Conservation (phyloP, 2,888 invertebrate species). For the Orchesella flavescens region DNA sequence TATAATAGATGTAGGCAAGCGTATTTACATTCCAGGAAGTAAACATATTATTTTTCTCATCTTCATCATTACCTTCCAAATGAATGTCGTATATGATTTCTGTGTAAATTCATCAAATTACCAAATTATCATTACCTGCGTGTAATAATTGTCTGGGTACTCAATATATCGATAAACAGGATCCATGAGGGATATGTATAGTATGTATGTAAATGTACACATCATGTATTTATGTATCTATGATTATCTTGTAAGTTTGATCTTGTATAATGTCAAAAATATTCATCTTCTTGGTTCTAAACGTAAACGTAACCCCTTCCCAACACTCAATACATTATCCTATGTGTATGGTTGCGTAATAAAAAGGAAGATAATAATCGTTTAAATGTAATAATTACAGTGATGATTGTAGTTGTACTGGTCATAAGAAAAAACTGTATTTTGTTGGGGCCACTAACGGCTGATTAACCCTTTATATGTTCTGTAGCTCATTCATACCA, state of each 20-base stretch:
- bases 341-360: background rate
- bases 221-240: too few relatives aligned
- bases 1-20: background rate
- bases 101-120: too few relatives aligned
- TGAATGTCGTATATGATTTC: conserved; percentile 6
- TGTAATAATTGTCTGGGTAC: too few relatives aligned
- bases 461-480: background rate
- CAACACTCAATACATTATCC: too few relatives aligned
- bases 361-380: background rate
- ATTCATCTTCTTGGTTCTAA: too few relatives aligned
- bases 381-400: background rate
- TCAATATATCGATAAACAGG: too few relatives aligned
- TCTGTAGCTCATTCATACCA: background rate
- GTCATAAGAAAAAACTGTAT: background rate
- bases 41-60: background rate
- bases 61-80: background rate
- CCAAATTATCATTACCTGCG: too few relatives aligned
- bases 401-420: background rate
- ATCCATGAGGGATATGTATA: too few relatives aligned
- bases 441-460: background rate
- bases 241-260: too few relatives aligned
- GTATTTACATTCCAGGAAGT: conserved; percentile 10
- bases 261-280: too few relatives aligned
- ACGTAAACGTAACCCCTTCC: too few relatives aligned
- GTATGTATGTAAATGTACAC: too few relatives aligned